These are phyloP conservation scores for Bos indicus DNA, from an alignment of 2,113 vertebrate genomes.

Conservation along the genomic window DNA sequence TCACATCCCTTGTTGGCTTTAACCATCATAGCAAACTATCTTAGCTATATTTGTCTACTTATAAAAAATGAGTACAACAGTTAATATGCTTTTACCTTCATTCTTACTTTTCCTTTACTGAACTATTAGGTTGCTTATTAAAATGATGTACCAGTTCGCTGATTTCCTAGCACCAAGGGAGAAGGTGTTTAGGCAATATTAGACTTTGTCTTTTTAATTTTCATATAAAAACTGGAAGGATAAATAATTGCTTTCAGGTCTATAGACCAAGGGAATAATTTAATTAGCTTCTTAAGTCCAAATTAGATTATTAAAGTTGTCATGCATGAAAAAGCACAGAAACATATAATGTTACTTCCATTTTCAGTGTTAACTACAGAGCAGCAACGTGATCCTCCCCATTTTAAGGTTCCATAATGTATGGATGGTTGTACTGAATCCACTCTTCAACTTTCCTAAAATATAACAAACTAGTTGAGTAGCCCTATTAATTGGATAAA, in stretches of 20 bases:
- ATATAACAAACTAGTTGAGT: not conserved
- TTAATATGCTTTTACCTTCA: not conserved
- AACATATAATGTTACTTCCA: conserved; percentile 38
- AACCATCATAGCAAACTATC: not conserved
- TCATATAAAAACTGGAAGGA: conserved; percentile 46
- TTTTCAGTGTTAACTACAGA: not conserved
- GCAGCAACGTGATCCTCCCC: not conserved
- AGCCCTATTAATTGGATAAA: not conserved
- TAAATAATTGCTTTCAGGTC: conserved; percentile 44
- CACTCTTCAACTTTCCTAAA: not conserved
- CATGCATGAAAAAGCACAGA: conserved; percentile 40
- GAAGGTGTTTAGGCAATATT: conserved; percentile 7
- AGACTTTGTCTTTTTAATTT: conserved; percentile 41
- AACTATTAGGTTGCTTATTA: conserved; percentile 2
- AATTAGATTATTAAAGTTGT: conserved; percentile 48
- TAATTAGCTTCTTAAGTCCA: conserved; percentile 39
- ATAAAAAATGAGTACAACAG: not conserved
- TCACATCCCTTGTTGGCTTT: too few relatives aligned
- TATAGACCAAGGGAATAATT: conserved; percentile 44
- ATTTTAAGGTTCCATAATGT: not conserved
- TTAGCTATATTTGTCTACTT: not conserved
- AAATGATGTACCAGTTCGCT: not conserved
- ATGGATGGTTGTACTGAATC: not conserved
- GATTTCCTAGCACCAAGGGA: not conserved
- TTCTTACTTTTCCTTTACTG: not conserved